phyloP scores from a whole-genome alignment of 2,113 vertebrate species.

The Callipepla squamata region DNA sequence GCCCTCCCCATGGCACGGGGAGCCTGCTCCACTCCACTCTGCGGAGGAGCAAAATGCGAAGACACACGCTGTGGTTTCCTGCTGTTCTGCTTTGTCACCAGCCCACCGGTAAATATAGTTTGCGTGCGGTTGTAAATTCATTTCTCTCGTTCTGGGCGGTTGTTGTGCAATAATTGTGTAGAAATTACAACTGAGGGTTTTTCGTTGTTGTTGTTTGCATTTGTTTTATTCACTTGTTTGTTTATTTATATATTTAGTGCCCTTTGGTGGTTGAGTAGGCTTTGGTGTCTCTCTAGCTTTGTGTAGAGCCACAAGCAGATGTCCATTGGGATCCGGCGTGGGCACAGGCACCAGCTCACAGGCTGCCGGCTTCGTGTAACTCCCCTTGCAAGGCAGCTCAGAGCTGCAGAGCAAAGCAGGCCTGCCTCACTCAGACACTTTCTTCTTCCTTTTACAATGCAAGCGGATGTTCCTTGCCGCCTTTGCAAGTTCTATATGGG shows the following conservation, averaged over 20 bases:
- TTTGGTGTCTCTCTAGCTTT: neutral
- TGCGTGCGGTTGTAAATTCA: constrained; percentile 50
- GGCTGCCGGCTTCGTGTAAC: neutral
- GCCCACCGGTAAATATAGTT: constrained; percentile 49
- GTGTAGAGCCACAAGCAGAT: neutral
- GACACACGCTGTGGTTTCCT: constrained; percentile 55
- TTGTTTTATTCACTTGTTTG: neutral
- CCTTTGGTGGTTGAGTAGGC: neutral
- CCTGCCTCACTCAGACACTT: neutral
- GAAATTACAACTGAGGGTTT: neutral
- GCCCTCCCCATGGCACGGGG: rapidly evolving
- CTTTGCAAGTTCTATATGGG: neutral
- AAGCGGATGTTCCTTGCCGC: neutral
- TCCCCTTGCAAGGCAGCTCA: neutral
- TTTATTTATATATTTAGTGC: neutral
- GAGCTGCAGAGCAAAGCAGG: rapidly evolving
- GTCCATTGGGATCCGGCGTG: neutral
- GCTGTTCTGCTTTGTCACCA: constrained; percentile 66
- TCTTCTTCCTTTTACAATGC: neutral
- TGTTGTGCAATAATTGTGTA: constrained; percentile 54
- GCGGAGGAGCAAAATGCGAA: neutral
- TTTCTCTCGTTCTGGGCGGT: constrained; percentile 24
- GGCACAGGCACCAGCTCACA: neutral
- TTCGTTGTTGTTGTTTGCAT: neutral
- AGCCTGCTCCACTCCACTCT: neutral